Base-by-base conservation (phyloP, 1,140 invertebrate genomes). In the Zophobas atratus region DNA sequence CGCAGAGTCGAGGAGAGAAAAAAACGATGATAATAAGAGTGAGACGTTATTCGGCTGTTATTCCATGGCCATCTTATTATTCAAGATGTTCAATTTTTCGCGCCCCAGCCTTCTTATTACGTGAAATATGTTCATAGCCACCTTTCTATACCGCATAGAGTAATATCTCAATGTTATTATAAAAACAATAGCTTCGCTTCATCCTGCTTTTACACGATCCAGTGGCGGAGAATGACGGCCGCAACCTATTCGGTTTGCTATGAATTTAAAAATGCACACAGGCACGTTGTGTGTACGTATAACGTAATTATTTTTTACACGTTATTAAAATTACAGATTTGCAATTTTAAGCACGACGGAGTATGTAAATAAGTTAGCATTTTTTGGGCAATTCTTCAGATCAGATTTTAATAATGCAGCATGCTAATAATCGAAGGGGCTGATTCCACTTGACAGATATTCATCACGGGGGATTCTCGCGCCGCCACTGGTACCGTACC, bases 151-250 rank as follows among this genome's bases (percentile, higher is more conserved):
- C 81, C 81, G 80, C 81, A 82, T 77, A 82, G 80, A 79, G 81
- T 81, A 82, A 82, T 82, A 82, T 82, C 81, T 82, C 81, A 82
- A 82, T 82, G 81, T 82, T 82, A 81, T 81, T 81, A 82, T 82
- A 82, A 82, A 82, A 82, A 82, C 81, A 82, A 82, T 81, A 82
- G 81, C 81, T 77, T 79, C 76, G 72, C 49, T 75, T 56, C 72
- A 56, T 57, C 72, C 39, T 67, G 60, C 60, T 67, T 67, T 67
- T 67, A 75, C 72, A 60, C 53, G 71, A 73, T 73, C 49, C 71
- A 73, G 71, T 55, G 49, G 71, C 49, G 71, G 38, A 55, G 60
- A n/a, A 34, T 5, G 53, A 33, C 6, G 32, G 20, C 20, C 20
- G 20, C 20, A 20, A 20, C 20, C 20, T 20, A 20, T 20, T 20